Percentiles rank a stretch among this genome's conserved stretches.
phyloP scores from a whole-genome alignment of 2,888 invertebrate genomes.

The Ophion ellenae region DNA sequence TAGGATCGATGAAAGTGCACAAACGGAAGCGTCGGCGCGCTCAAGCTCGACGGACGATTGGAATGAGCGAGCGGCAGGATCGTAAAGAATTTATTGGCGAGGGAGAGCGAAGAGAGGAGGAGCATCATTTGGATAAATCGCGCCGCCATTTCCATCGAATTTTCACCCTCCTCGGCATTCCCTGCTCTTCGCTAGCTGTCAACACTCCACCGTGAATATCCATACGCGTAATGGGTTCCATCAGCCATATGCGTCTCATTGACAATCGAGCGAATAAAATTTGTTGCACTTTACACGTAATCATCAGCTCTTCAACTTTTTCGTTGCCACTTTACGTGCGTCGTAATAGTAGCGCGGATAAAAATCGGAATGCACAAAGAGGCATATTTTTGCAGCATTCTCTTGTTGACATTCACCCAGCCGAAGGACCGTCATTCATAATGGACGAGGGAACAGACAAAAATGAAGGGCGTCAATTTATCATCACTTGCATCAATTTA shows the following conservation, averaged over 20 bases:
- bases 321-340: conserved; percentile 7
- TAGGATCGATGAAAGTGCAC: conserved; percentile 48
- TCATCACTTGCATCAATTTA: conserved; percentile 40
- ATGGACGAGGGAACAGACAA: neutral
- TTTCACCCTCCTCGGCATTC: conserved; percentile 49
- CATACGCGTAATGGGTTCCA: conserved; percentile 16
- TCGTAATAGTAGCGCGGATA: conserved; percentile 16
- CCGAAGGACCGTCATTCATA: conserved; percentile 3
- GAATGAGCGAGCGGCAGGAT: conserved; percentile 62
- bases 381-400: conserved; percentile 12
- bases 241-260: conserved; percentile 38
- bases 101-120: conserved; percentile 14
- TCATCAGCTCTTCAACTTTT: conserved; percentile 3
- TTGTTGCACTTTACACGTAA: conserved; percentile 10
- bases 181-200: conserved; percentile 18
- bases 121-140: conserved; percentile 62
- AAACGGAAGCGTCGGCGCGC: conserved; percentile 40
- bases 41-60: conserved; percentile 55
- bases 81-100: conserved; percentile 69
- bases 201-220: conserved; percentile 18
- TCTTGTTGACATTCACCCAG: conserved; percentile 35
- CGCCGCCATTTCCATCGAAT: conserved; percentile 58
- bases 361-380: conserved; percentile 11
- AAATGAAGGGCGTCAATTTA: conserved; percentile 11
- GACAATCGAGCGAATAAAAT: conserved; percentile 44